Evolutionary conservation across 2,888 invertebrate species (phyloP), one percentile per base, ranked within the genome.

Genomic region (Catocala sponsa): DNA sequence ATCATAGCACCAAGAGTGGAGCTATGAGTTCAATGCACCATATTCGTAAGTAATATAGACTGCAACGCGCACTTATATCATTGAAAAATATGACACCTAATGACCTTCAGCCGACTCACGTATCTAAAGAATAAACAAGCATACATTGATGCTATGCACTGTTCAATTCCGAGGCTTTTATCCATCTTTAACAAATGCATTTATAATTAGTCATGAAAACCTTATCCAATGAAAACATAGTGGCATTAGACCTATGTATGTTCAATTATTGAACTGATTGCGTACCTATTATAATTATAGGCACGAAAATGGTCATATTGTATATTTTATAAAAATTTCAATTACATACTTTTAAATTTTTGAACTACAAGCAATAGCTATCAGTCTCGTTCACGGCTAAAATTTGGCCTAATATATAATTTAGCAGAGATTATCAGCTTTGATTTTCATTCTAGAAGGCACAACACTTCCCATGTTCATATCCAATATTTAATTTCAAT

Each of bases 371-470:
- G 75, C 77, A 77, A 75, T 67, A 75, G 66, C 69, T 75, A 55
- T 77, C 78, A 77, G 76, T 77, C 77, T 77, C 69, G 48, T 75
- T 62, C 64, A 66, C 63, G 58, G 48, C 59, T 55, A 65, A 53
- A 54, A 61, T 68, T 70, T 76, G 50, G 54, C 62, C 59, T 60
- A 63, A 63, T 57, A 49, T 74, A 66, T 51, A 49, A 53, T 72
- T 61, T 48, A 50, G 52, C 49, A 69, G 71, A 65, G 11, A 11
- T 48, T 38, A 38, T 38, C 46, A 59, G 69, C 67, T 69, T 68
- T 59, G 51, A 63, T 56, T 71, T 66, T 54, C 46, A 52, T 68
- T 64, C 64, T 58, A 65, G 57, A 77, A 77, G 78, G 78, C 78
- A 77, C 78, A 67, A 72, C 60, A 53, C 59, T 73, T 65, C 61